Evolutionary conservation across 1,140 invertebrate genomes (phyloP).

Genomic region (Papilio xuthus): DNA sequence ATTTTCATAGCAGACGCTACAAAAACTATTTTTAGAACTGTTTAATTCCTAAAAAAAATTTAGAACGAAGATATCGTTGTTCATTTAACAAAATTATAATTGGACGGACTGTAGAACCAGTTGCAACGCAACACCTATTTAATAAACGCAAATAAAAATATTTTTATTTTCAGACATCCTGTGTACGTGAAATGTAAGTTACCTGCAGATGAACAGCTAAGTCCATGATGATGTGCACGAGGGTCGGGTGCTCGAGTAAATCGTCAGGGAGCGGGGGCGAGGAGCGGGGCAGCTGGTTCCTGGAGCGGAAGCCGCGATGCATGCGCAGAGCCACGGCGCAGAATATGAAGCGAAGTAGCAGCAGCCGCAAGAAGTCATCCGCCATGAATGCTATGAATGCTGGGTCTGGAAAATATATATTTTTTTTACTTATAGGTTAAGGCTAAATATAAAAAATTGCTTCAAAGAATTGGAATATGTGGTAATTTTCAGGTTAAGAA

Average conservation of each 20-base stretch:
- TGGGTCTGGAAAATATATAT: slow-evolving; percentile 83
- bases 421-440: too few relatives aligned
- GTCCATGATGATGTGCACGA: slow-evolving; percentile 92
- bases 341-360: slow-evolving; percentile 95
- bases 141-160: neutral
- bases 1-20: neutral
- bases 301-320: slow-evolving; percentile 91
- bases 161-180: neutral
- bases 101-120: neutral
- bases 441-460: too few relatives aligned
- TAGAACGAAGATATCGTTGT: too few relatives aligned
- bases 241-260: slow-evolving; percentile 92
- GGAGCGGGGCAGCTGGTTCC: slow-evolving; percentile 91
- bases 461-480: too few relatives aligned
- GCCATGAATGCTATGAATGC: slow-evolving; percentile 94
- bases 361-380: slow-evolving; percentile 95
- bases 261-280: slow-evolving; percentile 95
- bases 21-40: neutral
- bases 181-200: slow-evolving; percentile 29
- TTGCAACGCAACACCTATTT: neutral
- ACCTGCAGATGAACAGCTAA: slow-evolving; percentile 92
- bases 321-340: slow-evolving; percentile 94
- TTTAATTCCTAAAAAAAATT: neutral
- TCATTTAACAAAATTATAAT: too few relatives aligned
- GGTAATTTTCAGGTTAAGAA: too few relatives aligned